Conservation (phyloP, 2,113 vertebrate species). For the Antechinus stuartii region DNA sequence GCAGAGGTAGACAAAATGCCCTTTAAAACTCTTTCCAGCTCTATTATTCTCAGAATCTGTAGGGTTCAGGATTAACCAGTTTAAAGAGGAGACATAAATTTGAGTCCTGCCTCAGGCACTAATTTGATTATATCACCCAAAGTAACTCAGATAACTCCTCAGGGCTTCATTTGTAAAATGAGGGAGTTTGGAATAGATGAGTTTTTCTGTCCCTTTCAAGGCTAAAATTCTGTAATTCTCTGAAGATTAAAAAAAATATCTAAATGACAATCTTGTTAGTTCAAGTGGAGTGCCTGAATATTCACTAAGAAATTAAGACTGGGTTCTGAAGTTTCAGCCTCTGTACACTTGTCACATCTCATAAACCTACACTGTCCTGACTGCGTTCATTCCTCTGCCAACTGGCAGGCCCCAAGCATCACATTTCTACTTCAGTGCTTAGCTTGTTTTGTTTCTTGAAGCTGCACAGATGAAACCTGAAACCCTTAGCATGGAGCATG, state of each 20-base stretch:
- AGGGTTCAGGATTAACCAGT: neutral
- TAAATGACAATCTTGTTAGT: neutral
- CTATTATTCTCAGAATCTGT: neutral
- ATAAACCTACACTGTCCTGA: neutral
- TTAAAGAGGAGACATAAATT: neutral
- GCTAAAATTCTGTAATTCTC: neutral
- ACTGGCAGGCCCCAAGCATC: neutral
- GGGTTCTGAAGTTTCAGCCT: neutral
- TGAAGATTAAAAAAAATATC: neutral
- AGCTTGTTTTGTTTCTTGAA: neutral
- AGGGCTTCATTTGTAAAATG: neutral
- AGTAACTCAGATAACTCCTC: neutral
- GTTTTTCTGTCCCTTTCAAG: neutral
- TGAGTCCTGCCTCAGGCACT: neutral
- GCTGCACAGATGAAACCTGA: neutral
- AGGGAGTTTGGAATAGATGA: neutral
- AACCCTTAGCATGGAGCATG: neutral
- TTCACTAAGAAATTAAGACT: neutral
- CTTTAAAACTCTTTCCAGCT: neutral
- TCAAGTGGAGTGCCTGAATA: neutral
- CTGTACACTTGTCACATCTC: neutral
- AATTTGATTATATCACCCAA: neutral
- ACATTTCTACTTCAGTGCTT: neutral
- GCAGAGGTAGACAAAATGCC: neutral
- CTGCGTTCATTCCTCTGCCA: neutral